Evolutionary conservation across 2,113 vertebrate genomes (phyloP).

Genomic region (Jacana jacana): DNA sequence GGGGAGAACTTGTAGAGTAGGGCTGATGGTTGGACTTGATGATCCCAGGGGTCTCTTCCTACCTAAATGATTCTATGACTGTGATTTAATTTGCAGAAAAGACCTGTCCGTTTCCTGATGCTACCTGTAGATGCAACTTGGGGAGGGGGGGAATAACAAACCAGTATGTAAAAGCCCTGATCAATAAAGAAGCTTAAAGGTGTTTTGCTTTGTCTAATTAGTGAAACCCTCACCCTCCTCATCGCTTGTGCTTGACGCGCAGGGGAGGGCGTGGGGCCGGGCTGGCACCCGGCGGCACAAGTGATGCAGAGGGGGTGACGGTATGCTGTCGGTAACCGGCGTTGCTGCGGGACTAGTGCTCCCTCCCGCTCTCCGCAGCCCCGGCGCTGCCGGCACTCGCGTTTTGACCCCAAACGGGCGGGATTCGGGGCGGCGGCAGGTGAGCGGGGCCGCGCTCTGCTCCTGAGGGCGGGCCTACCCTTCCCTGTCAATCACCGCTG

Average conservation of each 20-base stretch:
- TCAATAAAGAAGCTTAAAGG: conserved; percentile 40
- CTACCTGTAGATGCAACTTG: conserved; percentile 28
- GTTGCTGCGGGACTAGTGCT: neutral
- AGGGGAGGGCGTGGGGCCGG: no score
- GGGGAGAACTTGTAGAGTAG: no score
- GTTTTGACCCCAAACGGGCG: rapidly evolving
- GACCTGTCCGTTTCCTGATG: neutral
- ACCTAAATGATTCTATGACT: no score
- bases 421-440: rapidly evolving
- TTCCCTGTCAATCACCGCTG: neutral
- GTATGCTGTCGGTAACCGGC: rapidly evolving
- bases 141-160: neutral
- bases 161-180: neutral
- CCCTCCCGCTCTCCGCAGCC: no score
- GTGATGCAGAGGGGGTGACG: no score
- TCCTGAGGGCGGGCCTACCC: neutral
- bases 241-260: rapidly evolving
- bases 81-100: neutral
- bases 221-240: rapidly evolving
- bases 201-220: neutral
- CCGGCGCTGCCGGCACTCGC: rapidly evolving
- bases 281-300: neutral
- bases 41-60: no score
- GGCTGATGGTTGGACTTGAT: no score
- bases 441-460: neutral